Conservation (phyloP, 2,888 invertebrate genomes). For the Ochropleura plecta region DNA sequence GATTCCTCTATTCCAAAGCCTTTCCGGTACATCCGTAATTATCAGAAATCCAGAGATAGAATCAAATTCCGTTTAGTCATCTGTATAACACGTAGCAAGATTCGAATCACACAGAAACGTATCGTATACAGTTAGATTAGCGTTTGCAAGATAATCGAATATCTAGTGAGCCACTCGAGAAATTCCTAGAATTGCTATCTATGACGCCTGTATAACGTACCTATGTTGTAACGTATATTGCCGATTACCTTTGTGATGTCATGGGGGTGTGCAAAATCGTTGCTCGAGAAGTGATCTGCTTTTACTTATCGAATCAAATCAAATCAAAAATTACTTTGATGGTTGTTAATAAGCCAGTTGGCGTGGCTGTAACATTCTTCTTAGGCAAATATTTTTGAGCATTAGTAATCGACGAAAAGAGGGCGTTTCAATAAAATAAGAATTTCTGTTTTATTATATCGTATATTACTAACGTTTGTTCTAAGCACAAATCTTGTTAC, state of each 20-base stretch:
- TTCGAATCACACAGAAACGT: conserved; percentile 13
- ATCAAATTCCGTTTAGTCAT: conserved; percentile 21
- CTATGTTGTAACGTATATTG: conserved; percentile 15
- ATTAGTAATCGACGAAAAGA: not conserved
- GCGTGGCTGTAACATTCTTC: too few relatives aligned
- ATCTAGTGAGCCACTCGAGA: not conserved
- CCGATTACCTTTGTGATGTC: conserved; percentile 28
- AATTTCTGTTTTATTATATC: not conserved
- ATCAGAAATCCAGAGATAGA: conserved; percentile 3
- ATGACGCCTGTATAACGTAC: not conserved
- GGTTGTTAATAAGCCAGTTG: not conserved
- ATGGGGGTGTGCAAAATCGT: conserved; percentile 7
- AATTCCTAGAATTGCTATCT: conserved; percentile 21
- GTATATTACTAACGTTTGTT: too few relatives aligned
- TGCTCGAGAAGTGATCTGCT: not conserved
- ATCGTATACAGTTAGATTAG: conserved; percentile 13
- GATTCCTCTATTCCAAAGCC: not conserved
- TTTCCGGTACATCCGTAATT: not conserved
- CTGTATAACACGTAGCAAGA: conserved; percentile 1
- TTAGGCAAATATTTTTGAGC: not conserved
- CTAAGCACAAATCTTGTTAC: too few relatives aligned
- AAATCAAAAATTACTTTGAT: too few relatives aligned
- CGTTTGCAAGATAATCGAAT: conserved; percentile 21
- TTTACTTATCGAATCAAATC: too few relatives aligned
- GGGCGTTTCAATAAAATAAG: not conserved